These are phyloP conservation scores for Monodelphis domestica DNA, from an alignment of 2,797 vertebrate genomes.

Conservation along the genomic window DNA sequence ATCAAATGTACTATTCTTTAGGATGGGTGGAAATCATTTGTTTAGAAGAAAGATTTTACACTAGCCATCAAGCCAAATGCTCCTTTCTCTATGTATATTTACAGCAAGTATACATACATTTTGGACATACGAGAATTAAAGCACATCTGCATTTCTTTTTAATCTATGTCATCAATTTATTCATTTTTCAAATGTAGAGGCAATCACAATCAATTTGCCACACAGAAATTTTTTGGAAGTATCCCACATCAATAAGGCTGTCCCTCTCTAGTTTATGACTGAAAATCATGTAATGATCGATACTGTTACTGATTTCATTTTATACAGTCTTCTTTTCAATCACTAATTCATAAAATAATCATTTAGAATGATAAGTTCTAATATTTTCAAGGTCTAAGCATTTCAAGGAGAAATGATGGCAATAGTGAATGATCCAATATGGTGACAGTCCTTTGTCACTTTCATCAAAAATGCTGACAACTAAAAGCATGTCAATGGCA, in stretches of 20 bases:
- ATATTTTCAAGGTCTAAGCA: conserved; percentile 28
- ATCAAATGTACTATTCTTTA: neutral
- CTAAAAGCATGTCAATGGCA: conserved; percentile 8
- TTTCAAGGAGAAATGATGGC: conserved; percentile 17
- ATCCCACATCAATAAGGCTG: conserved; percentile 35
- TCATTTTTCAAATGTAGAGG: conserved; percentile 43
- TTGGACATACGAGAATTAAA: conserved; percentile 38
- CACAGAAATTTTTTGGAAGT: conserved; percentile 9
- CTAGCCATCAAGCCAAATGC: neutral
- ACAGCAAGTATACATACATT: neutral
- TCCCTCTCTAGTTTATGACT: conserved; percentile 37
- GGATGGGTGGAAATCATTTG: conserved; percentile 15
- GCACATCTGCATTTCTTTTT: neutral
- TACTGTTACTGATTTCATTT: conserved; percentile 24
- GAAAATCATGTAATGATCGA: conserved; percentile 57
- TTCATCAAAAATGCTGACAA: conserved; percentile 44
- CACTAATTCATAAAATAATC: conserved; percentile 59
- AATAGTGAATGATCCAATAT: conserved; percentile 5
- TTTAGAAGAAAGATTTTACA: neutral
- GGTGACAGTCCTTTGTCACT: neutral
- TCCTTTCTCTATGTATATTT: conserved; percentile 23
- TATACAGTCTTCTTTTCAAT: conserved; percentile 42
- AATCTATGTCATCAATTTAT: conserved; percentile 26
- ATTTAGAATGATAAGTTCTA: conserved; percentile 34
- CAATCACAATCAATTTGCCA: conserved; percentile 39